Conservation (phyloP, 2,113 vertebrate species). For the Corvus hawaiiensis region DNA sequence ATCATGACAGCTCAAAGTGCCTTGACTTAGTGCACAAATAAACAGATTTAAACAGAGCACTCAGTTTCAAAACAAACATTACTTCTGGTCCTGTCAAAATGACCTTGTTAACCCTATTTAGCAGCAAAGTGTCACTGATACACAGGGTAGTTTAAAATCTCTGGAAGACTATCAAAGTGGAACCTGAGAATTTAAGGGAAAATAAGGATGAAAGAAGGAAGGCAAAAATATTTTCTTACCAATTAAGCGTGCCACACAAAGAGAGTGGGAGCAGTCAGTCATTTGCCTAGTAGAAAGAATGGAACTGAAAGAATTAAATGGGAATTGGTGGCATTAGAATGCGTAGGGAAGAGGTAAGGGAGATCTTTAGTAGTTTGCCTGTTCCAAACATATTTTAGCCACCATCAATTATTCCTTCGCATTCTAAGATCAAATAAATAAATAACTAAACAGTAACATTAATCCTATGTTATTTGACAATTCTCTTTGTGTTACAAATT, state of each 20-base stretch:
- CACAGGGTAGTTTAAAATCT: neutral
- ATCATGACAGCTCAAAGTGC: constrained; percentile 29
- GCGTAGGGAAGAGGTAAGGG: neutral
- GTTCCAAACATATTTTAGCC: neutral
- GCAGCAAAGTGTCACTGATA: neutral
- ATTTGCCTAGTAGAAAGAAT: neutral
- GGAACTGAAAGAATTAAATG: neutral
- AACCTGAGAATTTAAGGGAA: neutral
- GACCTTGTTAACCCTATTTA: neutral
- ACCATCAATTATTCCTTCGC: neutral
- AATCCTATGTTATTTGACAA: neutral
- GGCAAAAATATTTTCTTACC: neutral
- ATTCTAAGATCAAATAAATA: neutral
- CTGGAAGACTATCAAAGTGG: neutral
- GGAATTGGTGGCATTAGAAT: neutral
- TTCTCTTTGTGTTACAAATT: neutral
- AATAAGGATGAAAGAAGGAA: neutral
- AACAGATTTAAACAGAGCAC: constrained; percentile 33
- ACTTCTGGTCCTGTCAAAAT: neutral
- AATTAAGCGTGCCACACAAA: neutral
- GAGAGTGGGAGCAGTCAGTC: neutral
- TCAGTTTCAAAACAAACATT: neutral
- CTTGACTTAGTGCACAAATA: constrained; percentile 15
- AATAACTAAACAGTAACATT: neutral
- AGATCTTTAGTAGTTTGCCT: neutral